A percentile compares a stretch with the other conserved stretches of the same genome.
Conservation (phyloP, 2,888 invertebrate species). For the Tetanocera ferruginea region DNA sequence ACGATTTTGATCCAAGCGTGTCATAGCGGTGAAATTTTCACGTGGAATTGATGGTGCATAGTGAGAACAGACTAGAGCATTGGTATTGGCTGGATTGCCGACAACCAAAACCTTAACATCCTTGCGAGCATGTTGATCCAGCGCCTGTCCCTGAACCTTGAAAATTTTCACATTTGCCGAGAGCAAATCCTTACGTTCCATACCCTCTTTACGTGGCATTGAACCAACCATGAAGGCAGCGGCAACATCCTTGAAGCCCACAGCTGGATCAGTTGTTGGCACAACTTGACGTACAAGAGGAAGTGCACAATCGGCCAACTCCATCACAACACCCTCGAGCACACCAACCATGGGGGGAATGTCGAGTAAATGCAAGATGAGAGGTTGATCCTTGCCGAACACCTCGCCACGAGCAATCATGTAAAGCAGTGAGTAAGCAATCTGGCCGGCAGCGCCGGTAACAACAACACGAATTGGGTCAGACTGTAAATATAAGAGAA, state of each 20-base stretch:
- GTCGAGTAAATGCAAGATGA: conserved; percentile 92
- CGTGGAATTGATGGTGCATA: conserved; percentile 96
- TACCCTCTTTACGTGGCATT: conserved; percentile 97
- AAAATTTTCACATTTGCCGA: conserved; percentile 99
- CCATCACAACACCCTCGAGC: conserved; percentile 99
- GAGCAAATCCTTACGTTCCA: conserved; percentile 98
- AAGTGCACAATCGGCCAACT: conserved; percentile 94
- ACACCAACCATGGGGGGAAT: conserved; percentile 96
- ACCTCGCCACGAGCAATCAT: conserved; percentile 96
- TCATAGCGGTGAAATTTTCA: conserved; percentile 98
- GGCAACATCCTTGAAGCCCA: conserved; percentile 95
- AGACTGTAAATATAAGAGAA: conserved; percentile 72
- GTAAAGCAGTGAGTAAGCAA: conserved; percentile 95
- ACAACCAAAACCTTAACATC: conserved; percentile 96
- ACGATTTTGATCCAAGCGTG: conserved; percentile 96
- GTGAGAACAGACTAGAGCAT: conserved; percentile 94
- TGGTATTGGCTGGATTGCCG: conserved; percentile 99
- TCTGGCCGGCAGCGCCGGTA: conserved; percentile 99
- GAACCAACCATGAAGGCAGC: conserved; percentile 97
- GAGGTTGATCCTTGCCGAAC: conserved; percentile 89
- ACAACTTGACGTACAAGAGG: conserved; percentile 88
- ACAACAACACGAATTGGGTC: conserved; percentile 93
- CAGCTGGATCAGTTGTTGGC: conserved; percentile 88
- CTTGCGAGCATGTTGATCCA: conserved; percentile 91
- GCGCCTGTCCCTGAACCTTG: conserved; percentile 94